Evolutionary conservation across 2,113 vertebrate genomes (phyloP).

Genomic region (Protobothrops mucrosquamatus): DNA sequence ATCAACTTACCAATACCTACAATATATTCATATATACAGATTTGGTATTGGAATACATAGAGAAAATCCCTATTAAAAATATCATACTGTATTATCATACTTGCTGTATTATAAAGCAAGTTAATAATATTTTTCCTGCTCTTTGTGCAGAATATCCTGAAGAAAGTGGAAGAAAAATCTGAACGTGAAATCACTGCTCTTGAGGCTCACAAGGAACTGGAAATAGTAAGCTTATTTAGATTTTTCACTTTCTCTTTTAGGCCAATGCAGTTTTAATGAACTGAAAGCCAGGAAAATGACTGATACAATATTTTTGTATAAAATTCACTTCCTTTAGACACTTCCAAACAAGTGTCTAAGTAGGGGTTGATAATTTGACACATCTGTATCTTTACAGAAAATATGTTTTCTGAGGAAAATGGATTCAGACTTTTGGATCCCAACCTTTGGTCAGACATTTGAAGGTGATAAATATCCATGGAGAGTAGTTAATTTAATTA

Average conservation of each 20-base stretch:
- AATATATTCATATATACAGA: background rate
- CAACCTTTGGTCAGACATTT: constrained; percentile 32
- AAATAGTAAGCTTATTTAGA: constrained; percentile 75
- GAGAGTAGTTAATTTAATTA: constrained; percentile 34
- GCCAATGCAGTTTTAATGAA: background rate
- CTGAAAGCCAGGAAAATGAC: background rate
- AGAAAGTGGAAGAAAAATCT: constrained; percentile 88
- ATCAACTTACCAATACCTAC: background rate
- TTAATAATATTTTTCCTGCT: constrained; percentile 23
- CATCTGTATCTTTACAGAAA: background rate
- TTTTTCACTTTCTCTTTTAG: background rate
- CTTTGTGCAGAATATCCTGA: constrained; percentile 85
- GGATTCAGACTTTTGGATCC: constrained; percentile 1
- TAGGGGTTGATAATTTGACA: background rate
- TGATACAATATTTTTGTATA: background rate
- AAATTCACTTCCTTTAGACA: background rate
- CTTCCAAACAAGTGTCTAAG: background rate
- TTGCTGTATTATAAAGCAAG: background rate
- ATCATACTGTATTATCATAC: background rate
- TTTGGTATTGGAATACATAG: constrained; percentile 16
- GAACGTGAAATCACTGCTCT: constrained; percentile 84
- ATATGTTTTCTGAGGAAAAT: constrained; percentile 3
- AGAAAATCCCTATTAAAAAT: constrained; percentile 28
- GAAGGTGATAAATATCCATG: constrained; percentile 41
- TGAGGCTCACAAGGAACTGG: constrained; percentile 88